Conservation (phyloP, 2,888 invertebrate genomes). For the Camponotus fellah region DNA sequence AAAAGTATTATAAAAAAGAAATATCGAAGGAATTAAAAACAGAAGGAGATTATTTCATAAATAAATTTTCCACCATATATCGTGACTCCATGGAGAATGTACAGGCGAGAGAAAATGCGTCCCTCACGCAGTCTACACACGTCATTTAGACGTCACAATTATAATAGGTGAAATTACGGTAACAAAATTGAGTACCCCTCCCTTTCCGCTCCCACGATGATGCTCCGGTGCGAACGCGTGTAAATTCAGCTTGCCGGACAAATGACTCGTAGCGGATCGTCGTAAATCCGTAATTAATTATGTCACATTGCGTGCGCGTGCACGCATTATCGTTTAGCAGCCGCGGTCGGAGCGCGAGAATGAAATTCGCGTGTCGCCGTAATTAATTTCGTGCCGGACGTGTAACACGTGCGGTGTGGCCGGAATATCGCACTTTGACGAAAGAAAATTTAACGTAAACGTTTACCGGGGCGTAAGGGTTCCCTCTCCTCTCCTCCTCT, state of each 20-base stretch:
- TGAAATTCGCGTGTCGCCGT: slow-evolving; percentile 45
- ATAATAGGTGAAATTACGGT: slow-evolving; percentile 23
- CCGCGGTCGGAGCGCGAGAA: slow-evolving; percentile 38
- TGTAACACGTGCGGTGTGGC: slow-evolving; percentile 31
- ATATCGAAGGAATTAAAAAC: neutral
- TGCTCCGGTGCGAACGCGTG: slow-evolving; percentile 5
- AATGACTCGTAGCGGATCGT: slow-evolving; percentile 53
- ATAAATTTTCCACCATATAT: neutral
- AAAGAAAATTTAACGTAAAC: slow-evolving; percentile 54
- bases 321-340: slow-evolving; percentile 44
- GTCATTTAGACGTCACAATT: slow-evolving; percentile 41
- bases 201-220: neutral
- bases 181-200: slow-evolving; percentile 24
- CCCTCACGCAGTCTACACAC: neutral
- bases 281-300: slow-evolving; percentile 56
- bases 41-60: neutral
- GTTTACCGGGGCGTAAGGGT: slow-evolving; percentile 17
- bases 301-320: slow-evolving; percentile 36
- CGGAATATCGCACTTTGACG: slow-evolving; percentile 50
- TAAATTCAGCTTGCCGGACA: slow-evolving; percentile 33
- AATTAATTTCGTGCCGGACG: slow-evolving; percentile 50
- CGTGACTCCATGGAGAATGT: neutral
- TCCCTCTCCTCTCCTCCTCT: neutral
- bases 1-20: neutral
- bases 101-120: neutral